These are phyloP conservation scores for Grammomys surdaster DNA, from an alignment of 2,113 vertebrate genomes.

Conservation along the genomic window DNA sequence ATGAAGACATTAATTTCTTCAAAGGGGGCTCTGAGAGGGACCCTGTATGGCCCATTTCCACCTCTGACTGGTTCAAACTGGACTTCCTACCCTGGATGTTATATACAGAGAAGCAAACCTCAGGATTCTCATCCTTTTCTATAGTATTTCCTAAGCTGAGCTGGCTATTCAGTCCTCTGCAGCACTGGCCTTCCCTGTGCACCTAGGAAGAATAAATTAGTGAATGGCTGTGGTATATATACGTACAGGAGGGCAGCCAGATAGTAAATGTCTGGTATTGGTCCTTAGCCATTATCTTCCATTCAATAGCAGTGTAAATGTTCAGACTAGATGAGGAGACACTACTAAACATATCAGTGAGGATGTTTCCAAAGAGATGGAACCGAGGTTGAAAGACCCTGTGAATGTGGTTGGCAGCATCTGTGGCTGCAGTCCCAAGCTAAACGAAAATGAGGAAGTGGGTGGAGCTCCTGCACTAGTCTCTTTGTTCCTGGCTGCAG, in stretches of 20 bases:
- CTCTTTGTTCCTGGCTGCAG: too few relatives aligned
- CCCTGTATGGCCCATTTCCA: not conserved
- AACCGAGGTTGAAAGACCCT: not conserved
- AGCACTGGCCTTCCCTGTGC: not conserved
- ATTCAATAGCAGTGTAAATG: not conserved
- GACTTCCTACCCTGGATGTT: not conserved
- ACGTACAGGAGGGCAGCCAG: not conserved
- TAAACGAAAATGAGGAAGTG: not conserved
- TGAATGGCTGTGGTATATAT: not conserved
- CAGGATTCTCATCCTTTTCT: not conserved
- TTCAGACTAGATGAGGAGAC: not conserved
- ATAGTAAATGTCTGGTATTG: not conserved
- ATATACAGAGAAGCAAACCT: not conserved
- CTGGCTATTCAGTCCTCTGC: not conserved
- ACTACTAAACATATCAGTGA: not conserved
- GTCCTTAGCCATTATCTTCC: not conserved
- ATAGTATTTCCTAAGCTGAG: not conserved
- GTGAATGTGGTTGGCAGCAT: not conserved
- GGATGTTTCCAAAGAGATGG: not conserved
- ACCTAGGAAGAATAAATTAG: not conserved
- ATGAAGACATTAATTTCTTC: slow-evolving; percentile 66
- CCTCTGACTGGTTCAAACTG: not conserved
- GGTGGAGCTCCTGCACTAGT: too few relatives aligned
- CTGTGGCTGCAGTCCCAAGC: not conserved
- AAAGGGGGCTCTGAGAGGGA: not conserved